Base-by-base conservation (phyloP, 64 coral and sea anemone genomes). In the Montipora foliosa region DNA sequence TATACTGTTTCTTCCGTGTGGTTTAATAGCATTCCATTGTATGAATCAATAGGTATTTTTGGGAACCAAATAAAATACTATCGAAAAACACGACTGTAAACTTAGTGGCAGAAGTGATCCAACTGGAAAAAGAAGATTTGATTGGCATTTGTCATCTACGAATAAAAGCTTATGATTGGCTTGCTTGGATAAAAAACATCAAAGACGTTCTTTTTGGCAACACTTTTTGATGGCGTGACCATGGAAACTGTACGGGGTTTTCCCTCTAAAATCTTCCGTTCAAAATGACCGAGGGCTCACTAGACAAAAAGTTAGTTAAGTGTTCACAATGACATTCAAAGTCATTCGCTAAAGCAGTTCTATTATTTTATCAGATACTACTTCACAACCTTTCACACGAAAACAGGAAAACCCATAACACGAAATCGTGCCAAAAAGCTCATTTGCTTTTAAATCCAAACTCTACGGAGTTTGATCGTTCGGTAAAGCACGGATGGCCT, bases 261-360 rank as follows among this genome's bases (percentile, higher is more conserved):
- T 85, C 82, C 62, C 82, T 82, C 82, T 85, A 67, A 85, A 85
- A 4, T 85, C 44, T 85, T 85, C 82, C 82, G 82, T 85, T 85
- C 82, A 85, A 85, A 85, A 64, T 49, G 82, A 44, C 16, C 46
- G 82, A 48, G 19, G 82, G 82, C 82, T 85, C 82, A n/a, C 61
- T 49, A 46, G 61, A 11, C 4, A 21, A 3, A 79, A 79, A 4
- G 14, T 79, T 79, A 44, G 9, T 77, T 3, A 17, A 77, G 9
- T 15, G 61, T 16, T 14, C 14, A 12, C 14, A 16, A 64, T 64
- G 61, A 7, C 13, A 64, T 64, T 64, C 3, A 15, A 64, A 16
- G 9, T 12, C 3, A 64, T 16, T 12, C 61, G 3, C 61, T 64
- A 64, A 37, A 37, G 37, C 37, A 37, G 37, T 37, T 37, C 37